These are phyloP conservation scores for Rhamnusium bicolor DNA, from an alignment of 2,888 invertebrate species.

Conservation along the genomic window DNA sequence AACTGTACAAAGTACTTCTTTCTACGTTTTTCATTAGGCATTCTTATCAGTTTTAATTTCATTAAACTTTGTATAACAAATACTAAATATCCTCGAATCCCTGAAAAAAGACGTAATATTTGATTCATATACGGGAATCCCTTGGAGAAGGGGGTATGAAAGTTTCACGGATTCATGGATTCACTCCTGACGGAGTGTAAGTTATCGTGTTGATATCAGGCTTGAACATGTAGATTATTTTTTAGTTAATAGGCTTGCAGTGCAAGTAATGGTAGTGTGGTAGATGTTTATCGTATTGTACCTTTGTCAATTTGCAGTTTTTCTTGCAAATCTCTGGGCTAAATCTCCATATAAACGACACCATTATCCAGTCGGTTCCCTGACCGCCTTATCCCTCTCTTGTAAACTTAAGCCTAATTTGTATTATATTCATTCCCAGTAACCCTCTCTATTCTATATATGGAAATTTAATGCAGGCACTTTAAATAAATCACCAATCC, in stretches of 20 bases:
- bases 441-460: constrained; percentile 16
- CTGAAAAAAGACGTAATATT: too few species aligned
- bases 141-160: too few species aligned
- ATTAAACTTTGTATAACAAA: too few species aligned
- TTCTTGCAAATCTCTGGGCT: constrained; percentile 4
- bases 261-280: background rate
- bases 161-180: too few species aligned
- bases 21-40: too few species aligned
- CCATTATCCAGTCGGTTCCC: constrained; percentile 2
- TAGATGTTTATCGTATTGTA: background rate
- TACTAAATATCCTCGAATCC: too few species aligned
- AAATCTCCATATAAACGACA: constrained; percentile 14
- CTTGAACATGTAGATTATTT: background rate
- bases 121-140: too few species aligned
- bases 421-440: constrained; percentile 17
- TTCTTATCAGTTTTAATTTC: too few species aligned
- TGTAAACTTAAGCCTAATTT: constrained; percentile 24
- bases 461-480: constrained; percentile 24
- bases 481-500: constrained; percentile 24
- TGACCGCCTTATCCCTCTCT: constrained; percentile 14
- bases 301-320: constrained; percentile 13
- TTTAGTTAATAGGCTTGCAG: background rate
- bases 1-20: too few species aligned
- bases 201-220: background rate
- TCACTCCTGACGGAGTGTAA: background rate